Percentiles rank a stretch among this genome's conserved stretches.
These are phyloP conservation scores for Hypomecis atomaria DNA, from an alignment of 2,888 invertebrate genomes.

Conservation along the genomic window DNA sequence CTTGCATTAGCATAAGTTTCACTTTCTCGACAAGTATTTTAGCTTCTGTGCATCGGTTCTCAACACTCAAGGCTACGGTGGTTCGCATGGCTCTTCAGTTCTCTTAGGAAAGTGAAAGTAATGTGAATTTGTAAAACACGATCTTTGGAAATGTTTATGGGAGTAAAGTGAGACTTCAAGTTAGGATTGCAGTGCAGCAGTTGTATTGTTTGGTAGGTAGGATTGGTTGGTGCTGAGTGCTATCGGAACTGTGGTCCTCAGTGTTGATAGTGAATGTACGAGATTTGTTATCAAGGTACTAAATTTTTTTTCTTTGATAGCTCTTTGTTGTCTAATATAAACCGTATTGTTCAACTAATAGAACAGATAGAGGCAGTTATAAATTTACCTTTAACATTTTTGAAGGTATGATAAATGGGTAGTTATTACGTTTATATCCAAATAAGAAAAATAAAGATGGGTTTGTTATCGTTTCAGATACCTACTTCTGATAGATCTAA, in stretches of 20 bases:
- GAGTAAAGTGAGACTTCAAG: background rate
- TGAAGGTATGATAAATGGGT: no score
- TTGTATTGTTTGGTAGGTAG: no score
- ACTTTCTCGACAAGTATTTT: slow-evolving; percentile 33
- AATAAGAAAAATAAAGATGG: no score
- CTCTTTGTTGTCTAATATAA: background rate
- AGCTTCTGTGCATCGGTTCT: slow-evolving; percentile 7
- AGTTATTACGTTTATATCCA: no score
- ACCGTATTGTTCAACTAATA: background rate
- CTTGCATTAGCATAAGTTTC: slow-evolving; percentile 37
- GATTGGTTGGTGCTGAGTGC: no score
- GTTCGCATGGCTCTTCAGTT: slow-evolving; percentile 16
- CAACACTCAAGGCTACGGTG: slow-evolving; percentile 4
- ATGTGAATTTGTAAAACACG: slow-evolving; percentile 20
- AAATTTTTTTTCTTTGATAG: background rate
- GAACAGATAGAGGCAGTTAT: background rate
- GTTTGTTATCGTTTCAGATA: no score
- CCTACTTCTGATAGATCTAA: no score
- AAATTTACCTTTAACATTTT: background rate
- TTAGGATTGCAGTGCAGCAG: background rate
- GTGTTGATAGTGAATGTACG: background rate
- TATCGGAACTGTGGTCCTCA: no score
- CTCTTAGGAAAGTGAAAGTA: slow-evolving; percentile 36
- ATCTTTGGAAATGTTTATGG: slow-evolving; percentile 12
- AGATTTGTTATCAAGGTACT: background rate